Base-by-base conservation (phyloP, 1,140 invertebrate genomes). In the Holotrichia oblita region DNA sequence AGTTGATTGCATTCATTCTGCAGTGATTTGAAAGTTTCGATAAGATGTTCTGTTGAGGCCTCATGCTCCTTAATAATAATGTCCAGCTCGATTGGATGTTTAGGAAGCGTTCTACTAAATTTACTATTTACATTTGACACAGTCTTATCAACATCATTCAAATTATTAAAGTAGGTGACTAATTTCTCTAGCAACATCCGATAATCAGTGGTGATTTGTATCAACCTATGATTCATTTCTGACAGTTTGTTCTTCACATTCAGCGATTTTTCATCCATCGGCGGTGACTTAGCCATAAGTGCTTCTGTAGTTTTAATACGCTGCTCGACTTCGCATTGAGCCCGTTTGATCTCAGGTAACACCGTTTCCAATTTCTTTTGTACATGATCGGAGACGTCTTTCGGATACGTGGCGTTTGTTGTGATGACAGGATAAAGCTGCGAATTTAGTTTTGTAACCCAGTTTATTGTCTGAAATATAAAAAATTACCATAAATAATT, bases 401-500 rank as follows among this genome's bases (percentile, higher is more conserved):
- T 87, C 40, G 91, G 88, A 79, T 90, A 90, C 44, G 89, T 88
- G 0, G 92, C 90, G 77, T 91, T 88, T 40, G 90, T 90, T 59
- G 90, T 92, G 78, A 96, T 91, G 20, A 95, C 89, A 14, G 94
- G 94, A 89, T 95, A 96, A 77, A 96, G 87, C 80, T 94, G 91
- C 75, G 90, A 89, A 83, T 94, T 91, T 82, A 94, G 89, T 86
- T 93, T 92, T n/a, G 92, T 91, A 81, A 93, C 91, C 90, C 91
- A 93, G 81, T 92, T 91, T 80, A 95, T 91, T 34, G 93, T 94
- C 94, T 95, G 86, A 0, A 87, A 86, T 34, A 82, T 64, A 83
- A 84, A 80, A 77, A 77, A 79, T 55, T 44, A 12, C 2, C 2
- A 73, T n/a, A n/a, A n/a, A n/a, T n/a, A n/a, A n/a, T n/a, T n/a